These are phyloP conservation scores for Australoheros facetus DNA, from an alignment of 2,797 vertebrate genomes.

Conservation along the genomic window DNA sequence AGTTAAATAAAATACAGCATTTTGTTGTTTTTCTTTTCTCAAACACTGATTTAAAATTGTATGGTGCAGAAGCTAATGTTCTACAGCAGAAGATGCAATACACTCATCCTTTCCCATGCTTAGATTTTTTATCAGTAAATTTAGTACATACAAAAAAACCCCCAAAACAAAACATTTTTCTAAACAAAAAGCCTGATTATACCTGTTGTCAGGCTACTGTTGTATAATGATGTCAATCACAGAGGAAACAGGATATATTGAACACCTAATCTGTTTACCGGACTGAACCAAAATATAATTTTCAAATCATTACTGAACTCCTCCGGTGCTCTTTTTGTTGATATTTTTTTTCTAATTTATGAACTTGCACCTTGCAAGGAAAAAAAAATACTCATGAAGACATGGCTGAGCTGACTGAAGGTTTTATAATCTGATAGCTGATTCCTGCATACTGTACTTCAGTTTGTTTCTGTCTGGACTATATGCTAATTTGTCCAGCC, in stretches of 20 bases:
- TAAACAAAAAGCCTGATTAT: not conserved
- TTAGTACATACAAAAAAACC: not conserved
- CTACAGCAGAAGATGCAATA: not conserved
- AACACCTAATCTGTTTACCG: slow-evolving; percentile 4
- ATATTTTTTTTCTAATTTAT: not conserved
- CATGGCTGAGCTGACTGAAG: not conserved
- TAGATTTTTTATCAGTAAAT: not conserved
- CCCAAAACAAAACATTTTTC: not conserved
- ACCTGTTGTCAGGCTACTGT: not conserved
- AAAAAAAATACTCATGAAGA: not conserved
- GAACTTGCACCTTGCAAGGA: not conserved
- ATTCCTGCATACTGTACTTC: not conserved
- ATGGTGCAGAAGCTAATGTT: not conserved
- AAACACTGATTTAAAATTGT: not conserved
- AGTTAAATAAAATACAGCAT: not conserved
- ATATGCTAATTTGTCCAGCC: not conserved
- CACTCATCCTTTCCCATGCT: not conserved
- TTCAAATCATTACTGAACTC: not conserved
- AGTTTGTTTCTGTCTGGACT: not conserved
- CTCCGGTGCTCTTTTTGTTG: not conserved
- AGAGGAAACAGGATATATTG: not conserved
- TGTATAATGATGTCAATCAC: slow-evolving; percentile 15
- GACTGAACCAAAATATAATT: slow-evolving; percentile 3
- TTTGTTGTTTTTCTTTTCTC: not conserved
- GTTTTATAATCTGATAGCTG: not conserved